These are phyloP conservation scores for Pteropus rufus DNA, from an alignment of 2,797 vertebrate genomes.

Conservation along the genomic window DNA sequence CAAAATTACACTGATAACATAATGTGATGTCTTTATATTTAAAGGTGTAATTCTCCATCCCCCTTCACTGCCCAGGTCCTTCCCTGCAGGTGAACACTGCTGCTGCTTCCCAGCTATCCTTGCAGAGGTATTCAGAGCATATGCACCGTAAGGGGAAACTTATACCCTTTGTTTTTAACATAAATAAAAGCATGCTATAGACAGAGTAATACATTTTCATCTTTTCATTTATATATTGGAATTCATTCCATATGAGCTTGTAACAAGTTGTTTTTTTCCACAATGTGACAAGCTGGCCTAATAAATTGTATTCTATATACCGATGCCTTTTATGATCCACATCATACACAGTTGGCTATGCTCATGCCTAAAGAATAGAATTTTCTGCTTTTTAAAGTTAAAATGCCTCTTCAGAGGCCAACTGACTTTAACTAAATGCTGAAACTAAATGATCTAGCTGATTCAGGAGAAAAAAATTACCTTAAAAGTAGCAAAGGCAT, in stretches of 20 bases:
- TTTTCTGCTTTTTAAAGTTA: slow-evolving; percentile 26
- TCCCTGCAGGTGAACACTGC: not conserved
- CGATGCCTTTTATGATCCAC: not conserved
- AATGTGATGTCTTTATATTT: not conserved
- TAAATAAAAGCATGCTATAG: not conserved
- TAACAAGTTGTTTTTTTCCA: not conserved
- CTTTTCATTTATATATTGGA: not conserved
- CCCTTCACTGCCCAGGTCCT: not conserved
- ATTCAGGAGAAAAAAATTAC: slow-evolving; percentile 74
- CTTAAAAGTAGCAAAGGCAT: slow-evolving; percentile 99
- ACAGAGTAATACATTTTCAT: not conserved
- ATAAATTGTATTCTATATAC: not conserved
- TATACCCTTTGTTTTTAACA: not conserved
- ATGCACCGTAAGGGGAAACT: not conserved
- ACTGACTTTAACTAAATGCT: not conserved
- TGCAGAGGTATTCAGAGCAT: not conserved
- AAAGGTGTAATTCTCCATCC: not conserved
- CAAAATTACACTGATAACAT: not conserved
- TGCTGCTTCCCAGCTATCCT: not conserved
- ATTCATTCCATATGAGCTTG: not conserved
- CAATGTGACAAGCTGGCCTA: not conserved
- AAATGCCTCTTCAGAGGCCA: not conserved
- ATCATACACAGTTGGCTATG: not conserved
- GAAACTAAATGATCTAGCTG: not conserved
- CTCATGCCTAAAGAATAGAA: not conserved